These are phyloP conservation scores for Thryonomys swinderianus DNA, from an alignment of 2,113 vertebrate genomes.

Conservation along the genomic window DNA sequence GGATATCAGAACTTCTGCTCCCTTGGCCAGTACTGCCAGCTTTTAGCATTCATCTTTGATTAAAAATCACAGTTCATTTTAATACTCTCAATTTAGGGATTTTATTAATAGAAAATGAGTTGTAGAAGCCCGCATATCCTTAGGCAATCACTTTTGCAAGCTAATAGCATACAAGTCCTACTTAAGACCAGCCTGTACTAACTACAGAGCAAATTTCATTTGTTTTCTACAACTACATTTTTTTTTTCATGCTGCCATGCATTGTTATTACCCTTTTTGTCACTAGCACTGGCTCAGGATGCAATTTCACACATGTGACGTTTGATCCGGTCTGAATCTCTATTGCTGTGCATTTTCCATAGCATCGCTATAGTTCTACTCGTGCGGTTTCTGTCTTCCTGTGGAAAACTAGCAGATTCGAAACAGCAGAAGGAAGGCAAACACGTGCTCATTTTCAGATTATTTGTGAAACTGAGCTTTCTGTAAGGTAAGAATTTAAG, in stretches of 20 bases:
- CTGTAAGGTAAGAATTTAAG: slow-evolving; percentile 6
- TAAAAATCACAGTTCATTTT: slow-evolving; percentile 69
- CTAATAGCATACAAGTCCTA: neutral
- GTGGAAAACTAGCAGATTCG: neutral
- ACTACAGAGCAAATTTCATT: neutral
- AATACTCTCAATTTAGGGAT: slow-evolving; percentile 18
- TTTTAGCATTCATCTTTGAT: slow-evolving; percentile 59
- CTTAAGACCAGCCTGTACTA: slow-evolving; percentile 31
- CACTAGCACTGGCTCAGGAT: neutral
- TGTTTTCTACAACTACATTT: neutral
- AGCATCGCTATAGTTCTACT: neutral
- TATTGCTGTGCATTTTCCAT: neutral
- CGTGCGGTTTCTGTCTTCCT: neutral
- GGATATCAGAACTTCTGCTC: slow-evolving; percentile 57
- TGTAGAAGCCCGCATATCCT: slow-evolving; percentile 22
- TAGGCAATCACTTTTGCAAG: slow-evolving; percentile 19
- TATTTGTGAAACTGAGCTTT: neutral
- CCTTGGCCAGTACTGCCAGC: slow-evolving; percentile 52
- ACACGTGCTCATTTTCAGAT: neutral
- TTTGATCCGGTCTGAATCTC: neutral
- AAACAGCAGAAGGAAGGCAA: neutral
- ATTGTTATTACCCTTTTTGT: neutral
- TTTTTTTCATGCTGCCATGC: neutral
- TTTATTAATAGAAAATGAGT: slow-evolving; percentile 73
- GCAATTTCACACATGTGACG: neutral